A percentile compares a stretch with the other conserved stretches of the same genome.
These are phyloP conservation scores for Aulostomus chinensis DNA, from an alignment of 2,797 vertebrate genomes.

Conservation along the genomic window DNA sequence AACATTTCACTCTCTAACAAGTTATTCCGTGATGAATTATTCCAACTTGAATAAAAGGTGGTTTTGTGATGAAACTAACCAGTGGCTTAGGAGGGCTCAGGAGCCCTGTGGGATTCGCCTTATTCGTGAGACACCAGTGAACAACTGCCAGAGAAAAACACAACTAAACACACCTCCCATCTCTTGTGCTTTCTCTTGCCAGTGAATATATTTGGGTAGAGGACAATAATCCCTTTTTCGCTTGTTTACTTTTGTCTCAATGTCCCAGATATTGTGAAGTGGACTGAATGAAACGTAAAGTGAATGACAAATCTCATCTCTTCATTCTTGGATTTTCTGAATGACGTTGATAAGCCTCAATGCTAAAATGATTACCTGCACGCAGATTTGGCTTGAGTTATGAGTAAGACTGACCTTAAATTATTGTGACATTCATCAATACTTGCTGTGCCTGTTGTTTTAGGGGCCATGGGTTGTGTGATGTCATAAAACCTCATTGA, in stretches of 20 bases:
- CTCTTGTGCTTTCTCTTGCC: slow-evolving; percentile 9
- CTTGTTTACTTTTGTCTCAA: slow-evolving; percentile 1
- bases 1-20: slow-evolving; percentile 44
- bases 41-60: slow-evolving; percentile 53
- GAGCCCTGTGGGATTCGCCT: slow-evolving; percentile 40
- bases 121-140: slow-evolving; percentile 53
- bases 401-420: too few relatives aligned
- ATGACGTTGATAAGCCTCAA: not conserved
- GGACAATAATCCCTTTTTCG: not conserved
- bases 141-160: slow-evolving; percentile 29
- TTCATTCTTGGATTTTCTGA: not conserved
- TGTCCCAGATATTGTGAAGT: not conserved
- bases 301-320: not conserved
- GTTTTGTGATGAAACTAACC: slow-evolving; percentile 49
- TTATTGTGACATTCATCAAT: too few relatives aligned
- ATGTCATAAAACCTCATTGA: too few relatives aligned
- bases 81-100: slow-evolving; percentile 31
- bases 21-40: slow-evolving; percentile 66
- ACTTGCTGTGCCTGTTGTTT: too few relatives aligned
- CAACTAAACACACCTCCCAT: slow-evolving; percentile 30
- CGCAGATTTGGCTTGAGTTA: too few relatives aligned
- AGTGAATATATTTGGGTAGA: slow-evolving; percentile 5
- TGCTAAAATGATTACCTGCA: too few relatives aligned
- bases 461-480: too few relatives aligned
- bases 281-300: not conserved